A percentile compares a stretch with the other conserved stretches of the same genome.
phyloP scores from a whole-genome alignment of 2,797 vertebrate species.

The Hafferia zeledoni region DNA sequence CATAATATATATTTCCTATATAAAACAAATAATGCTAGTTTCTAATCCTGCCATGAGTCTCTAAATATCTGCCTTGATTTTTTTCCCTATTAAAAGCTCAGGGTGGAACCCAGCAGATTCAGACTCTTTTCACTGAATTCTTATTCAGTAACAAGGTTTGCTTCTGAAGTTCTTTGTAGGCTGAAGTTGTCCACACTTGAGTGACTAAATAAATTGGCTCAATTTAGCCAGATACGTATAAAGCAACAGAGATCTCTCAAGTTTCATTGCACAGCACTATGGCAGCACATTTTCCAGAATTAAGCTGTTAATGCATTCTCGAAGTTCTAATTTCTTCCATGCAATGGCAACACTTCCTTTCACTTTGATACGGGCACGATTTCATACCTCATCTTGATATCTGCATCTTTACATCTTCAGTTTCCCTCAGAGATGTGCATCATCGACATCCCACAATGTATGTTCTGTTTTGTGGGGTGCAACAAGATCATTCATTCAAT shows the following conservation, averaged over 20 bases:
- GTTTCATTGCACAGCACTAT: not conserved
- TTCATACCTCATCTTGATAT: slow-evolving; percentile 20
- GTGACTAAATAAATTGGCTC: slow-evolving; percentile 9
- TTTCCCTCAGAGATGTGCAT: slow-evolving; percentile 35
- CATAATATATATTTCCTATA: not conserved
- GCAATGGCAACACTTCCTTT: slow-evolving; percentile 15
- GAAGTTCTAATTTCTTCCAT: not conserved
- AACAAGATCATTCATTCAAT: slow-evolving; percentile 15
- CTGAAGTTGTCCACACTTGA: slow-evolving; percentile 31
- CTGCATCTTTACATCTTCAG: slow-evolving; percentile 36
- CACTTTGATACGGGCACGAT: not conserved
- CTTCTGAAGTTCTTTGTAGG: not conserved
- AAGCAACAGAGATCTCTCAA: not conserved
- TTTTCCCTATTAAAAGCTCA: not conserved
- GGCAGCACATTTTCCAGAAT: not conserved
- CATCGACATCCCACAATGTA: not conserved
- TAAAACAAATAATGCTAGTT: not conserved
- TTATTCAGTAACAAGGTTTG: not conserved
- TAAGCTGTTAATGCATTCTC: slow-evolving; percentile 7
- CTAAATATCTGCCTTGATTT: slow-evolving; percentile 2
- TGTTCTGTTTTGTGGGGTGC: slow-evolving; percentile 18
- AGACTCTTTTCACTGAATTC: not conserved
- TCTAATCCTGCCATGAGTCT: not conserved
- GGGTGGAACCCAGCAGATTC: not conserved
- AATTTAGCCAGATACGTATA: slow-evolving; percentile 11